Evolutionary conservation across 35 echinoderm and acorn worm genomes (phyloP).

Genomic region (Stichopus chloronotus): DNA sequence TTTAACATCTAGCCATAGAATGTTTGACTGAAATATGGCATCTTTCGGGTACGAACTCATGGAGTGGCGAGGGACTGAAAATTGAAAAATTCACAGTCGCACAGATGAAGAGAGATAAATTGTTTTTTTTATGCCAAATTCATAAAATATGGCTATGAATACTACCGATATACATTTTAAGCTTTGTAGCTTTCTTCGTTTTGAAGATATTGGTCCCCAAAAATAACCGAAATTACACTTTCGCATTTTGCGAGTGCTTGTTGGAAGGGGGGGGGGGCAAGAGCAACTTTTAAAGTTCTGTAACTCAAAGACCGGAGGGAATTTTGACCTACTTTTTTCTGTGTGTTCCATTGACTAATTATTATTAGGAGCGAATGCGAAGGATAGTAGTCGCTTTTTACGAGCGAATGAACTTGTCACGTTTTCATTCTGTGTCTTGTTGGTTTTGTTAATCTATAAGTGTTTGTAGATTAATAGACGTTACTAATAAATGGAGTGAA

Average conservation of each 20-base stretch:
- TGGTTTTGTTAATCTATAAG: too few species aligned
- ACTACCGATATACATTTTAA: not conserved
- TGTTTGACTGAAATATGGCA: constrained; percentile 6
- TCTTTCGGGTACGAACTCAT: not conserved
- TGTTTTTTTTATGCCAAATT: not conserved
- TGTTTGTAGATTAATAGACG: too few species aligned
- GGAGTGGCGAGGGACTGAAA: not conserved
- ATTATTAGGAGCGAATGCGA: too few species aligned
- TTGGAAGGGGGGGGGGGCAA: not conserved
- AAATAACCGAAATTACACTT: too few species aligned
- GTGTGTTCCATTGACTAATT: not conserved
- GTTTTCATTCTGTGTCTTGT: too few species aligned
- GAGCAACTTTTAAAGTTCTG: not conserved
- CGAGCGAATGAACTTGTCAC: too few species aligned
- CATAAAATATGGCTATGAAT: constrained; percentile 11
- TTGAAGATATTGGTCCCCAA: not conserved
- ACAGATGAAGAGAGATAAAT: not conserved
- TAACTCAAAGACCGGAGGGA: not conserved
- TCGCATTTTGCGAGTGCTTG: too few species aligned
- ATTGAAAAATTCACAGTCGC: not conserved
- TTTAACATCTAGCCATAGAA: not conserved
- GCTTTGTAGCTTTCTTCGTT: not conserved
- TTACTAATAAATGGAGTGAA: too few species aligned
- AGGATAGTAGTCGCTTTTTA: not conserved
- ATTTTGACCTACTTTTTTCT: not conserved